A percentile compares a stretch with the other conserved stretches of the same genome.
These are phyloP conservation scores for Buphagus erythrorhynchus DNA, from an alignment of 2,797 vertebrate genomes.

Conservation along the genomic window DNA sequence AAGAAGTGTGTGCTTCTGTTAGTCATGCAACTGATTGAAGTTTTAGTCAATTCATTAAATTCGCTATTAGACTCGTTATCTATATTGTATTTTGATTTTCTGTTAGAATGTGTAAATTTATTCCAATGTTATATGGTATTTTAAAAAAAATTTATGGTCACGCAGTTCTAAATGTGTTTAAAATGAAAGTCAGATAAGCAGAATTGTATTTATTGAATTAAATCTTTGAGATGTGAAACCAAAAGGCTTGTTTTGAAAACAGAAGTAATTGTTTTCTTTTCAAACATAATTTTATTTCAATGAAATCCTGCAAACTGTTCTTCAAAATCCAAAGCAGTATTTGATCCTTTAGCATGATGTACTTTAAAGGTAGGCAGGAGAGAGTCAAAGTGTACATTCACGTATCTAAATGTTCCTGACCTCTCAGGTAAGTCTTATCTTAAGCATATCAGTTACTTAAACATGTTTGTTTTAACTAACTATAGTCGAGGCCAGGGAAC, in stretches of 20 bases:
- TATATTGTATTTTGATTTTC: background rate
- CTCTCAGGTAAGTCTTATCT: background rate
- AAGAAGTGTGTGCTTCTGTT: accelerated
- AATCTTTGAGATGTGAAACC: background rate
- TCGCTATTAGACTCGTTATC: accelerated
- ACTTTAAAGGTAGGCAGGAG: background rate
- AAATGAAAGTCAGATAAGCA: background rate
- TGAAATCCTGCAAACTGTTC: background rate
- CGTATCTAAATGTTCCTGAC: background rate
- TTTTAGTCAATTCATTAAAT: background rate
- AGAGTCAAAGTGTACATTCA: background rate
- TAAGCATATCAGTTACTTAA: background rate
- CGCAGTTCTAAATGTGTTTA: background rate
- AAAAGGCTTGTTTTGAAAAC: background rate
- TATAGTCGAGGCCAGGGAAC: background rate
- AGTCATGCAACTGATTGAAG: background rate
- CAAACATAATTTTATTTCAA: background rate
- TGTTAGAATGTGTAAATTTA: background rate
- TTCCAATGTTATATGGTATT: background rate
- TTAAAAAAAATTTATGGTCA: background rate
- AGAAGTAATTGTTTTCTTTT: background rate
- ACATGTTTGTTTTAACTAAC: background rate
- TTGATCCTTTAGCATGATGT: background rate
- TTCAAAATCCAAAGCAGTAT: background rate
- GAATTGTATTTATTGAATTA: background rate